Percentiles rank a stretch among this genome's conserved stretches.
Conservation (phyloP, 2,888 invertebrate species). For the Podabrus alpinus region DNA sequence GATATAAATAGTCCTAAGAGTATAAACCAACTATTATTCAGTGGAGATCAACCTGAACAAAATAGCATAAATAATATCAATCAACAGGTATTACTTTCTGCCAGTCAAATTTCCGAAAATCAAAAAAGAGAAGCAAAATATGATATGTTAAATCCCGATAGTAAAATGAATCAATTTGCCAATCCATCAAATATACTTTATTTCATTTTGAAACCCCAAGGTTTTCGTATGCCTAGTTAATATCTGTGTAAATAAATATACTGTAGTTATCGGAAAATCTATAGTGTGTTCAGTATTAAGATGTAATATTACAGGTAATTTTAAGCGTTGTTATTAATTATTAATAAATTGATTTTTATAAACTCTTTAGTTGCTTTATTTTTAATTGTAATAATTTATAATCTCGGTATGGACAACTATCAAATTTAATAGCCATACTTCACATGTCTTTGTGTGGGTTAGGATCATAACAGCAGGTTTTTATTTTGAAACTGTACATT, state of each 20-base stretch:
- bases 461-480: neutral
- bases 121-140: neutral
- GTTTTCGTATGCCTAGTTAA: neutral
- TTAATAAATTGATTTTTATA: neutral
- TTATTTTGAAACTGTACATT: neutral
- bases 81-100: neutral
- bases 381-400: neutral
- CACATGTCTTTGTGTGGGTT: neutral
- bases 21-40: neutral
- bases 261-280: neutral
- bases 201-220: neutral
- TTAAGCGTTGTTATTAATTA: neutral
- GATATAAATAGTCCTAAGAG: neutral
- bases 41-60: neutral
- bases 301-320: neutral
- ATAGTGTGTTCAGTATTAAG: neutral
- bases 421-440: neutral
- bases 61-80: no score
- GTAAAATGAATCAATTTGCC: neutral
- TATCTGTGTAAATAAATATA: neutral
- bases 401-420: neutral
- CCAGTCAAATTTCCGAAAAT: neutral
- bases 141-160: neutral
- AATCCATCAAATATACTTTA: neutral
- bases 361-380: neutral